Conservation (phyloP, 2,113 vertebrate genomes). For the Aspidoscelis tigris region DNA sequence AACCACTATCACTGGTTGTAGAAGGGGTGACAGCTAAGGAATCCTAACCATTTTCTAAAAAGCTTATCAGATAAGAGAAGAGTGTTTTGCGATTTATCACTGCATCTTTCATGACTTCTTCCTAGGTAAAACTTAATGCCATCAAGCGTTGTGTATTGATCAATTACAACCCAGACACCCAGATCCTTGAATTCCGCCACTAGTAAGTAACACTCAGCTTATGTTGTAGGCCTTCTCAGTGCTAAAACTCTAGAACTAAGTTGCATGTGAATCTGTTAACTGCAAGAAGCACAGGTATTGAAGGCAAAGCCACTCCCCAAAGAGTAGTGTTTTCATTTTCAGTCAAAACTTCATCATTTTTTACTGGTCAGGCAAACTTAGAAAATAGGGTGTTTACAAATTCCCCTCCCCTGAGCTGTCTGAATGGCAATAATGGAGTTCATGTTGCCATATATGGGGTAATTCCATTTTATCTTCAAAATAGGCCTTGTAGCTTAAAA, state of each 20-base stretch:
- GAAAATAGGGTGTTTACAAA: no score
- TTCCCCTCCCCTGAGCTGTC: no score
- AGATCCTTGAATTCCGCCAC: conserved; percentile 88
- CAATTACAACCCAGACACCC: conserved; percentile 77
- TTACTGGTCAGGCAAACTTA: no score
- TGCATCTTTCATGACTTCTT: not conserved
- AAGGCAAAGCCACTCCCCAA: not conserved
- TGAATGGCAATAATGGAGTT: no score
- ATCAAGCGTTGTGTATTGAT: conserved; percentile 91
- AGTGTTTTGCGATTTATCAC: fast-evolving
- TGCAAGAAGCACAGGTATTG: no score
- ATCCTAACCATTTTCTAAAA: not conserved
- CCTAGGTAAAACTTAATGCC: conserved; percentile 87
- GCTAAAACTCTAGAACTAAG: not conserved
- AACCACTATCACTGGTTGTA: not conserved
- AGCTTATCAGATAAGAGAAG: not conserved
- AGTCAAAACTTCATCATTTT: not conserved
- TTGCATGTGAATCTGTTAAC: no score
- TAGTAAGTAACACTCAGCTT: conserved; percentile 82
- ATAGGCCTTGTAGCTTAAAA: not conserved
- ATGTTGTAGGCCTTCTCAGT: fast-evolving
- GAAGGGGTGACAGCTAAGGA: not conserved
- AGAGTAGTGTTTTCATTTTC: not conserved
- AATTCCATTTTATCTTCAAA: not conserved
- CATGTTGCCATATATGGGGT: not conserved